Evolutionary conservation across 37 sponge, comb jelly and placozoan species (phyloP), one percentile per base, ranked within the genome.

Genomic region (Cladorhizidae sp.): DNA sequence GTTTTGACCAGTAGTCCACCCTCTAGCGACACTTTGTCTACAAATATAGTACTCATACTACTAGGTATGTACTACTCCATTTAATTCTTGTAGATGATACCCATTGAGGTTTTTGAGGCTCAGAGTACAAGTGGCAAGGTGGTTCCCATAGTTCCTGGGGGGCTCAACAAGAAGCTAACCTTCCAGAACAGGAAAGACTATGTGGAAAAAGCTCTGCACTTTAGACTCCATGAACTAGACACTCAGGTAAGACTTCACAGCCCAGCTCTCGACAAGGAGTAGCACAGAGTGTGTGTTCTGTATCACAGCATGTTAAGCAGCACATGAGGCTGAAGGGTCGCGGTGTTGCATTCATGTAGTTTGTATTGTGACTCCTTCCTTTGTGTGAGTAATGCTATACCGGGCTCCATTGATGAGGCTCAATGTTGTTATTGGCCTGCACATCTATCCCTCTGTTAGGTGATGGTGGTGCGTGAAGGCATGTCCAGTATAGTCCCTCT

Each of bases 221-320:
- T 90, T 57, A 65, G 95, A 77, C 82, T 95, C 21, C 95, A 95
- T 59, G 95, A 95, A 72, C 64, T 95, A 26, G 95, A 95, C 67
- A 57, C 75, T 40, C 95, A 95, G 93, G 93, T 88, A 78, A 18
- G 1, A 42, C 35, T 11, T 33, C 26, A 32, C 33, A 67, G 7
- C 38, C 20, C n/a, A n/a, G n/a, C n/a, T n/a, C n/a, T n/a, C n/a
- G n/a, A n/a, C n/a, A n/a, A n/a, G n/a, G n/a, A n/a, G n/a, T n/a
- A n/a, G n/a, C n/a, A n/a, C n/a, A n/a, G n/a, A n/a, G n/a, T n/a
- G n/a, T n/a, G n/a, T n/a, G n/a, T n/a, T n/a, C n/a, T n/a, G n/a
- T n/a, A n/a, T n/a, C n/a, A n/a, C n/a, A n/a, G n/a, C n/a, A n/a
- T n/a, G n/a, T 38, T 14, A 70, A 38, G 14, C 41, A n/a, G n/a